Percentiles rank a stretch among this genome's conserved stretches.
These are phyloP conservation scores for Pteropus alecto DNA, from an alignment of 2,113 vertebrate species.

Conservation along the genomic window DNA sequence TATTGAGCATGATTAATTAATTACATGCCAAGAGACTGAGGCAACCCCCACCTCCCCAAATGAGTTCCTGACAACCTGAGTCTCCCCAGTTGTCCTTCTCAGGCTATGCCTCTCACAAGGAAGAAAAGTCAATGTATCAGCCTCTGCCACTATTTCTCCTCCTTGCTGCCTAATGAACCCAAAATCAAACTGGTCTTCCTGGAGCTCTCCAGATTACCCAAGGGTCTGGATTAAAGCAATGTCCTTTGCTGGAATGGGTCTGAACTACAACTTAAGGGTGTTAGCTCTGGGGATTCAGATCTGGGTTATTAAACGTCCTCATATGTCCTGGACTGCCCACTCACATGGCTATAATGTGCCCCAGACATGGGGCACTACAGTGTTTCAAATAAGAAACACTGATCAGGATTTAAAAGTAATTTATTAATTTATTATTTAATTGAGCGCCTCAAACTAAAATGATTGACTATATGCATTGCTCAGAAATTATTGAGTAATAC, in stretches of 20 bases:
- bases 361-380: not conserved
- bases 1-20: not conserved
- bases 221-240: not conserved
- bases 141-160: not conserved
- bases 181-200: not conserved
- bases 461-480: not conserved
- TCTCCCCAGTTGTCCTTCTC: not conserved
- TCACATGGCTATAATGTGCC: not conserved
- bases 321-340: not conserved
- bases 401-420: not conserved
- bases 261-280: not conserved
- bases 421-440: not conserved
- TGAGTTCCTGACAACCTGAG: not conserved
- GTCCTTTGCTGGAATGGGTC: not conserved
- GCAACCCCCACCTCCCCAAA: not conserved
- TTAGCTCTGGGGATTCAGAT: not conserved
- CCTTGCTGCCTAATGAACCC: not conserved
- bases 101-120: not conserved
- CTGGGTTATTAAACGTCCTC: not conserved
- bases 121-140: not conserved
- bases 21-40: not conserved
- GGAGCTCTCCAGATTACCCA: not conserved
- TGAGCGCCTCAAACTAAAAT: not conserved
- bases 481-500: not conserved
- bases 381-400: not conserved